Evolutionary conservation across 2,113 vertebrate species (phyloP).

Genomic region (Chelonoidis abingdonii): DNA sequence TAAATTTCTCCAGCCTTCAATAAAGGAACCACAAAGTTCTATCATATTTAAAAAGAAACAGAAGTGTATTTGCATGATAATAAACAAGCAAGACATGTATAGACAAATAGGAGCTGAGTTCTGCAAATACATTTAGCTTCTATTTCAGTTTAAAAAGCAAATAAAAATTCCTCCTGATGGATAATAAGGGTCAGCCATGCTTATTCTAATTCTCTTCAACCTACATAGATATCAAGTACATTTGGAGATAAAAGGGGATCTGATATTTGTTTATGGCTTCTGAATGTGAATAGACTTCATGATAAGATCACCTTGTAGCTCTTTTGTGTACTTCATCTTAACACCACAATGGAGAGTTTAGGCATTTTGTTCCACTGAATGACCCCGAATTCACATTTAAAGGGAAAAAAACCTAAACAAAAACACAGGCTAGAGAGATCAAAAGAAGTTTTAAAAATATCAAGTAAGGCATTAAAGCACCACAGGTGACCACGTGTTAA

Average conservation of each 20-base stretch:
- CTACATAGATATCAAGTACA: too few relatives aligned
- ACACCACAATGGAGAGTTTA: conserved; percentile 76
- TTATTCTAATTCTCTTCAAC: too few relatives aligned
- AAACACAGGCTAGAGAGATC: conserved; percentile 67
- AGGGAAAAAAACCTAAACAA: conserved; percentile 10
- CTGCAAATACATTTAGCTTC: neutral
- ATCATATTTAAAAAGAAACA: neutral
- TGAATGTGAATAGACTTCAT: conserved; percentile 66
- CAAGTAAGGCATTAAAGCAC: conserved; percentile 59
- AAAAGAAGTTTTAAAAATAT: conserved; percentile 66
- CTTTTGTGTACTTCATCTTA: conserved; percentile 74
- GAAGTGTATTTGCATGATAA: neutral
- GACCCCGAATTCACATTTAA: conserved; percentile 76
- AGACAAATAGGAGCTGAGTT: neutral
- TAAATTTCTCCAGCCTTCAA: neutral
- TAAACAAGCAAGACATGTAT: neutral
- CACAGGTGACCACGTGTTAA: conserved; percentile 67
- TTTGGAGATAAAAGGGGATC: conserved; percentile 67
- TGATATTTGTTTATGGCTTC: conserved; percentile 66
- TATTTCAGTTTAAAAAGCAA: neutral
- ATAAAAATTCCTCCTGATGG: neutral
- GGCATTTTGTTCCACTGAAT: conserved; percentile 77
- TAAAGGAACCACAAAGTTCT: neutral
- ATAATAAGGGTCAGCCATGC: neutral
- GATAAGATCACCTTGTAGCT: conserved; percentile 77